Conservation (phyloP, 2,113 vertebrate species). For the Poecile atricapillus region DNA sequence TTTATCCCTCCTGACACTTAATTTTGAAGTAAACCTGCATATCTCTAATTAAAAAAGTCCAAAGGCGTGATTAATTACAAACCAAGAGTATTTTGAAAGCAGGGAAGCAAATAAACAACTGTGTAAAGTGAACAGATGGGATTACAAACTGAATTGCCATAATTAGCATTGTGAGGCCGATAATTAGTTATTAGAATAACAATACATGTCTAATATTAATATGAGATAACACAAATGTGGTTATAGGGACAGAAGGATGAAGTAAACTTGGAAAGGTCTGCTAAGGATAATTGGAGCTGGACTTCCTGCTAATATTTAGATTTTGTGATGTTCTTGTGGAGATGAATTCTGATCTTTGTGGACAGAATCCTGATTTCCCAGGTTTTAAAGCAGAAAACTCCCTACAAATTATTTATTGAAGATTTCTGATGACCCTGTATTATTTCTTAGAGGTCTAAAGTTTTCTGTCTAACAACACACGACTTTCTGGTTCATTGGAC, state of each 20-base stretch:
- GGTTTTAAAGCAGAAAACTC: background rate
- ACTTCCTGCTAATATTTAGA: background rate
- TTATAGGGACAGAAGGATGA: background rate
- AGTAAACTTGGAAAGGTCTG: background rate
- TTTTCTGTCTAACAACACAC: background rate
- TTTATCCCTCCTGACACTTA: background rate
- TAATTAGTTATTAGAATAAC: conserved; percentile 58
- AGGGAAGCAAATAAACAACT: conserved; percentile 31
- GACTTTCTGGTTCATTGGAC: background rate
- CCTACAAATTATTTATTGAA: background rate
- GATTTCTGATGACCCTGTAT: background rate
- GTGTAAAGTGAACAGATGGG: conserved; percentile 29
- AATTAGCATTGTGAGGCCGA: conserved; percentile 6
- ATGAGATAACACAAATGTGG: background rate
- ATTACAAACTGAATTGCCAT: conserved; percentile 16
- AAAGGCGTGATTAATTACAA: conserved; percentile 1
- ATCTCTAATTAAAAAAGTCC: background rate
- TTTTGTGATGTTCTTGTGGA: background rate
- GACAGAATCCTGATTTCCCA: background rate
- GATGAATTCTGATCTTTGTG: background rate
- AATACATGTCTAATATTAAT: conserved; percentile 26
- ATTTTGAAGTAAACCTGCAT: background rate
- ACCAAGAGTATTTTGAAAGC: conserved; percentile 13
- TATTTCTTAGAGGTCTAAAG: background rate
- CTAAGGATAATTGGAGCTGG: background rate